These are phyloP conservation scores for Struthidea cinerea DNA, from an alignment of 2,113 vertebrate genomes.

Conservation along the genomic window DNA sequence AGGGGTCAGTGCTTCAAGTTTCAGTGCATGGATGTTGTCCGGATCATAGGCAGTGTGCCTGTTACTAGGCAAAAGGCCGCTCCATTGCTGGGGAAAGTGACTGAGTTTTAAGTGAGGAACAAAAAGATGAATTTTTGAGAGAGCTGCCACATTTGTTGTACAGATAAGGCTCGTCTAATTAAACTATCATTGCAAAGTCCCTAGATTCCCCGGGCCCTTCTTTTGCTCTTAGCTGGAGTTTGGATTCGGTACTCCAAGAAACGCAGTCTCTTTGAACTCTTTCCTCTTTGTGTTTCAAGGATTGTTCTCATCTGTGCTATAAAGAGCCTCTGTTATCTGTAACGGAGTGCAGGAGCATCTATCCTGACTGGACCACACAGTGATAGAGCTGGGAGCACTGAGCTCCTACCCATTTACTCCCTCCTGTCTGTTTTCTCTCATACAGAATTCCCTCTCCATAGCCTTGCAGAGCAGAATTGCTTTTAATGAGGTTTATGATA, in stretches of 20 bases:
- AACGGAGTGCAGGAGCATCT: neutral
- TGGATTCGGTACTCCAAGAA: slow-evolving; percentile 19
- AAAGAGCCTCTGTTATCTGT: slow-evolving; percentile 34
- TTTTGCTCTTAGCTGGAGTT: slow-evolving; percentile 59
- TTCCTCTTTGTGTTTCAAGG: slow-evolving; percentile 42
- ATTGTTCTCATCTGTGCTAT: slow-evolving; percentile 35
- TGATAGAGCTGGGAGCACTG: neutral
- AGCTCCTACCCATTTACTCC: neutral
- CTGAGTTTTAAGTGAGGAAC: neutral
- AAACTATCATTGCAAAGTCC: slow-evolving; percentile 36
- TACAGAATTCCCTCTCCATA: neutral
- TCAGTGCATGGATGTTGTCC: neutral
- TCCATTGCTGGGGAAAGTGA: neutral
- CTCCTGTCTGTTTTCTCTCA: slow-evolving; percentile 5
- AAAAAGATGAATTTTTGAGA: slow-evolving; percentile 20
- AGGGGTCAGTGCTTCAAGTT: neutral
- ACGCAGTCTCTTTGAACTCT: slow-evolving; percentile 15
- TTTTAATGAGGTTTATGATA: slow-evolving; percentile 46
- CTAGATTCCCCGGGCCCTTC: slow-evolving; percentile 29
- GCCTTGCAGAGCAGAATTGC: neutral
- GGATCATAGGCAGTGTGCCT: neutral
- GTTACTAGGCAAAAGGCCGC: neutral
- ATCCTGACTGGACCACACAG: slow-evolving; percentile 21
- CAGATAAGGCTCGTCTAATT: slow-evolving; percentile 54
- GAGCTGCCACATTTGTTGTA: slow-evolving; percentile 21